phyloP scores from a whole-genome alignment of 2,113 vertebrate genomes.

The Paracanthobrama guichenoti region DNA sequence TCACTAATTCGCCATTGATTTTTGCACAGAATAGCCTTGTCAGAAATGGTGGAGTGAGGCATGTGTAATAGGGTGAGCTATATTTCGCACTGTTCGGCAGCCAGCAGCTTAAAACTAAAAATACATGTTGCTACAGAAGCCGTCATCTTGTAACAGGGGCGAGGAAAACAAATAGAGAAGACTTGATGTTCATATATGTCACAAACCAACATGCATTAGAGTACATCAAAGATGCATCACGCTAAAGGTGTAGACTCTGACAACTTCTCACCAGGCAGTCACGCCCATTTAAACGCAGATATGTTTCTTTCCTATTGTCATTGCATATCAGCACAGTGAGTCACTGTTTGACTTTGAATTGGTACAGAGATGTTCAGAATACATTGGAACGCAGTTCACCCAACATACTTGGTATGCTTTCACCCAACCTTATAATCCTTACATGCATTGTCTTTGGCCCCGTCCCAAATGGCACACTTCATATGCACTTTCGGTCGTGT shows the following conservation, averaged over 20 bases:
- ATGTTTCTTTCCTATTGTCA: conserved; percentile 7
- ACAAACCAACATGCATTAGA: not conserved
- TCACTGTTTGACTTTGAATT: conserved; percentile 38
- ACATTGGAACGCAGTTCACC: not conserved
- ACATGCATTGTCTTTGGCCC: too few species aligned
- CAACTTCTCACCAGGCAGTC: not conserved
- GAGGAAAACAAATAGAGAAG: conserved; percentile 58
- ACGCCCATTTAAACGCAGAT: conserved; percentile 3
- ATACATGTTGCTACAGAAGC: conserved; percentile 65
- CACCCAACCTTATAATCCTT: not conserved
- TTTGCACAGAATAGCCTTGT: conserved; percentile 40
- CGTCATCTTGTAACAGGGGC: conserved; percentile 67
- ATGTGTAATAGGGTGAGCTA: conserved; percentile 60
- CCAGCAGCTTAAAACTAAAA: conserved; percentile 70
- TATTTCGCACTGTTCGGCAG: conserved; percentile 71
- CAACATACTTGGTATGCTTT: not conserved
- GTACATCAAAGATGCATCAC: not conserved
- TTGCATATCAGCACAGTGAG: conserved; percentile 2
- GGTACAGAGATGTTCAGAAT: not conserved
- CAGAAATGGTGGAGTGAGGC: not conserved
- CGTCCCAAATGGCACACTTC: too few species aligned
- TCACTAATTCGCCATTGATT: conserved; percentile 36
- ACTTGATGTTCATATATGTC: not conserved
- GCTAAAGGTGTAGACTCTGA: not conserved
- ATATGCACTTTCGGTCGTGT: too few species aligned